Base-by-base conservation (phyloP, 1,140 invertebrate genomes). In the Danaus plexippus region DNA sequence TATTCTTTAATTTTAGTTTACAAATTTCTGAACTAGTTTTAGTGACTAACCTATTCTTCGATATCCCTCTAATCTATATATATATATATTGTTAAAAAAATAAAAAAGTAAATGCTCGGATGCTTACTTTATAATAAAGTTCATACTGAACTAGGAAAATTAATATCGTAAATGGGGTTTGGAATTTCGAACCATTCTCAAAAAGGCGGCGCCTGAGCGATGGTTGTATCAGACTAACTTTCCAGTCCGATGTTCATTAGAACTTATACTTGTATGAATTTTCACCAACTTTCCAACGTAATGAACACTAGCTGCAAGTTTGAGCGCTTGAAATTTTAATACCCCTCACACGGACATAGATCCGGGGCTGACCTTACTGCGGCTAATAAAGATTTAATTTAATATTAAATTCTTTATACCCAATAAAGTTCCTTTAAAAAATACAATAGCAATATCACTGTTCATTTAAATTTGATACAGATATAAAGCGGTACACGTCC, bases 191-290 rank as follows among this genome's bases (percentile, higher is more conserved):
- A 54, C 57, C 64, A 70, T 72, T 69, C 57, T 61, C 59, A 77
- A 75, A 80, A 77, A 73, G 73, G 64, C 68, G 52, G 40, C 66
- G 56, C 63, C 61, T 69, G 68, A 77, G 68, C 66, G 67, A 68
- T 71, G 54, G 66, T 64, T 62, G 54, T 59, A 65, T 56, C 60
- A 68, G 72, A 43, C 57, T 67, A 83, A 85, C 78, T 83, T 78
- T 59, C 22, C 68, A 67, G 67, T 61, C 70, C 71, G 75, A 71
- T 79, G 83, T 84, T 86, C 83, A 84, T 84, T 86, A 86, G 80
- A 86, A 84, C 76, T 86, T 84, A 73, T 71, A 78, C 78, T 83
- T 84, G 79, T 76, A 81, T 82, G 80, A 81, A 84, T 84, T 84
- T 82, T 75, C 69, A 71, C 61, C 73, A 86, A 84, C 80, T 84